Base-by-base conservation (phyloP, 2,113 vertebrate genomes). In the Salvelinus alpinus region DNA sequence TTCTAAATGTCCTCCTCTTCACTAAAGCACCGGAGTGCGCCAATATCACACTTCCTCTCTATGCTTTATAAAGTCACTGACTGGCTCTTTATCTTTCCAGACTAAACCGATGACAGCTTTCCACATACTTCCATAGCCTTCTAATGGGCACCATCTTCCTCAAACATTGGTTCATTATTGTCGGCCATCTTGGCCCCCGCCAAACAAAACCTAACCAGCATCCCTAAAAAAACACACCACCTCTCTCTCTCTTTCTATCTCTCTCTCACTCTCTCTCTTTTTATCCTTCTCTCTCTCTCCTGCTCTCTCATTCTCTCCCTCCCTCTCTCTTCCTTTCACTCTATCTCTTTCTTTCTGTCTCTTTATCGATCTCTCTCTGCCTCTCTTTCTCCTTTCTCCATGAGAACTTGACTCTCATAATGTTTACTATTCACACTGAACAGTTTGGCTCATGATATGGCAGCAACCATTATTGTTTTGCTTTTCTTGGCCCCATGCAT, bases 381-480 rank as follows among this genome's bases (percentile, higher is more conserved):
- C 11, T 20, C 64, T 70, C 78, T 70, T 12, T 62, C 18, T 48
- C n/a, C 72, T 71, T 24, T 57, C 67, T 79, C 64, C 69, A 51
- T 76, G 72, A 1, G 47, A 24, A 66, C 72, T 71, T 70, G 38
- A 67, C 29, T 54, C 60, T 79, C 79, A 75, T 74, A 62, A 20
- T 74, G 74, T 27, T 79, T 71, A 51, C 22, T 51, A 24, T 71
- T 51, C 69, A 71, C 47, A 48, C 44, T 67, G 27, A 67, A 48
- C 12, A 22, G 67, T 38, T 70, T 70, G 34, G 38, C 68, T 24
- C 20, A 47, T 22, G 64, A 65, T 16, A 65, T 27, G 20, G 22
- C 47, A 51, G 47, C 6, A 13, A 18, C n/a, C 47, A 25, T 16
- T 51, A 38, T 38, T 38, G 66, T 68, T 68, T 68, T 68, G 4